Base-by-base conservation (phyloP, 2,797 vertebrate species). In the Pogoniulus pusillus region DNA sequence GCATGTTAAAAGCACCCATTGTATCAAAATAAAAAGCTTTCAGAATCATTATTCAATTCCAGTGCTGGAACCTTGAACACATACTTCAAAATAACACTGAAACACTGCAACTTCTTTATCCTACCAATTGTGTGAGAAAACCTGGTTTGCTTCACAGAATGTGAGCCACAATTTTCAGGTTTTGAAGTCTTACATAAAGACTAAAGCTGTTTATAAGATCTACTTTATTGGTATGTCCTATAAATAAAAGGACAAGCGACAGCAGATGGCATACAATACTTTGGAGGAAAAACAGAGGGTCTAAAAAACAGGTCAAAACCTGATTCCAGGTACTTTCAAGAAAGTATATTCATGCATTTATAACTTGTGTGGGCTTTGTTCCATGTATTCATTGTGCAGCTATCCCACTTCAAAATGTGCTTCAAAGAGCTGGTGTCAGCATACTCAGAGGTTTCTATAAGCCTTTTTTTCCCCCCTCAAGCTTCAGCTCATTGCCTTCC, bases 161-260 rank as follows among this genome's bases (percentile, higher is more conserved):
- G 12, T 17, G 41, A 35, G 43, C 53, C 34, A 91, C 9, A 29
- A 69, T 86, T 95, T 87, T 60, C 69, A 39, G 27, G 82, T 71
- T 76, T 66, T 80, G 4, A 90, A 80, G 34, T 16, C 51, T 65
- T 86, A 49, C 17, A 82, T 81, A 59, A 85, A 87, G 55, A 62
- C 7, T 69, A 19, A 49, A 87, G 45, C 24, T 27, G 6, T 72
- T 64, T 76, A 45, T 64, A 62, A 87, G 69, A 20, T 59, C 54
- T 73, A 29, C 35, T 79, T 85, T 89, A 57, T 85, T 73, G 51
- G 27, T 75, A 59, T 34, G 34, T 59, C 55, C 82, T 80, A 49
- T n/a, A 77, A 94, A 74, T 45, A 69, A 82, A 91, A 85, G 20
- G 20, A 57, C 54, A 82, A 79, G 91, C 34, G 82, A 76, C 16